Conservation (phyloP, 2,888 invertebrate genomes). For the Melieria omissa region DNA sequence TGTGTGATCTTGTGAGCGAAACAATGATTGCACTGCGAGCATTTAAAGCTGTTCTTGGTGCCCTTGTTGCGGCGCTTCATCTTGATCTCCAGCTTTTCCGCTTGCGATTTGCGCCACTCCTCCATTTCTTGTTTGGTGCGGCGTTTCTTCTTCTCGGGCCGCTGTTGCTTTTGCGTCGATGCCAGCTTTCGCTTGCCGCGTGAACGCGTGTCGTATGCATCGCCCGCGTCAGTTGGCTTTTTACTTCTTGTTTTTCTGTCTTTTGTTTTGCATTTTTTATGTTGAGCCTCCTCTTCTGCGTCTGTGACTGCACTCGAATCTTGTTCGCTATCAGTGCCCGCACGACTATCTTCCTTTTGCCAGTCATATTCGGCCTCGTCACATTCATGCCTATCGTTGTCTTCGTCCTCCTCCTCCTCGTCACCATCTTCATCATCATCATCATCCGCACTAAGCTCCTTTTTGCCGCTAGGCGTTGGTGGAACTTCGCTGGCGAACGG, state of each 20-base stretch:
- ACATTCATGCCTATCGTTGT: neutral
- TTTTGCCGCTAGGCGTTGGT: neutral
- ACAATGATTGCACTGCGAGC: slow-evolving; percentile 53
- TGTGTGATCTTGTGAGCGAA: slow-evolving; percentile 58
- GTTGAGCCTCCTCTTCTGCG: neutral
- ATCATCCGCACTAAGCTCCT: neutral
- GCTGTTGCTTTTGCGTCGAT: neutral
- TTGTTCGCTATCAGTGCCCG: neutral
- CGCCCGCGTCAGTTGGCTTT: neutral
- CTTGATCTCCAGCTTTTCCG: slow-evolving; percentile 6
- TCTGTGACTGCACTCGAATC: neutral
- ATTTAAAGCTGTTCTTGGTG: slow-evolving; percentile 52
- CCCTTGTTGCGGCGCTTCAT: slow-evolving; percentile 47
- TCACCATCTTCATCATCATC: neutral
- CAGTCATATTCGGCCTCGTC: neutral
- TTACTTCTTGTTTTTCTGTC: neutral
- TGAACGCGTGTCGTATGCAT: slow-evolving; percentile 12
- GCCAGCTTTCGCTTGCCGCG: neutral
- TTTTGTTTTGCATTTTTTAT: neutral
- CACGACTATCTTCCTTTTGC: neutral
- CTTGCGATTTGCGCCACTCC: slow-evolving; percentile 28
- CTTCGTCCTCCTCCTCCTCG: neutral
- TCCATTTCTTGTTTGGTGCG: slow-evolving; percentile 41
- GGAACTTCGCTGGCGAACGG: slow-evolving; percentile 42
- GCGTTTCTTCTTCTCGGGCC: slow-evolving; percentile 20